Evolutionary conservation across 2,797 vertebrate genomes (phyloP), one percentile per base, ranked within the genome.

Genomic region (Malurus leucopterus): DNA sequence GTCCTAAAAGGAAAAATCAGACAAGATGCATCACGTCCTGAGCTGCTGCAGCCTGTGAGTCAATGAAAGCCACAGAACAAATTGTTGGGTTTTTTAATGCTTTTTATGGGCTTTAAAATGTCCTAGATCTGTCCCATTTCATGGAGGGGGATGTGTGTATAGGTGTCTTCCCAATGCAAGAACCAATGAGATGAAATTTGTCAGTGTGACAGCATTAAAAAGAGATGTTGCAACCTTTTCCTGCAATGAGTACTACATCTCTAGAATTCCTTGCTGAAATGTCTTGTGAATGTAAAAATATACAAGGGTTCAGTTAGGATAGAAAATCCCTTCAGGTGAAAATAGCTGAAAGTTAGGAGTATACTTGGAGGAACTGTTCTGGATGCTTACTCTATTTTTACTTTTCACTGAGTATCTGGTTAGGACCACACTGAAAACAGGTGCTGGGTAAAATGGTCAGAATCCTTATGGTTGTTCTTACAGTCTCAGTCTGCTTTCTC

Each of bases 21-120:
- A 92, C 98, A 98, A 19, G 98, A 99, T 81, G 98, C 99, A 1
- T 96, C 98, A 3, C 97, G 98, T 47, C 99, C 99, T 3, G 99
- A 99, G 34, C 96, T 99, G 50, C 96, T 99, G 27, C 99, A 99
- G 79, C 99, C 99, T n/a, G 99, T 99, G 95, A 98, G 99, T 98
- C 88, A 40, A 68, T 55, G n/a, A 43, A 47, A 0, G 2, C 1
- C 4, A 2, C 0, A 0, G 7, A 54, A 55, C 4, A 58, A 36
- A 38, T 38, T 65, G 32, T 58, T 20, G 40, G 34, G 6, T 17
- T 16, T 84, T 81, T 73, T 47, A 41, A 19, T 2, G 4, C 11
- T 53, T 73, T 20, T 12, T 74, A 21, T 20, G 36, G 29, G 21
- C 34, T 85, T 93, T 46, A 32, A 77, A 81, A 69, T 36, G 18